Evolutionary conservation across 2,113 vertebrate genomes (phyloP).

Genomic region (Amblyopsis rosae): DNA sequence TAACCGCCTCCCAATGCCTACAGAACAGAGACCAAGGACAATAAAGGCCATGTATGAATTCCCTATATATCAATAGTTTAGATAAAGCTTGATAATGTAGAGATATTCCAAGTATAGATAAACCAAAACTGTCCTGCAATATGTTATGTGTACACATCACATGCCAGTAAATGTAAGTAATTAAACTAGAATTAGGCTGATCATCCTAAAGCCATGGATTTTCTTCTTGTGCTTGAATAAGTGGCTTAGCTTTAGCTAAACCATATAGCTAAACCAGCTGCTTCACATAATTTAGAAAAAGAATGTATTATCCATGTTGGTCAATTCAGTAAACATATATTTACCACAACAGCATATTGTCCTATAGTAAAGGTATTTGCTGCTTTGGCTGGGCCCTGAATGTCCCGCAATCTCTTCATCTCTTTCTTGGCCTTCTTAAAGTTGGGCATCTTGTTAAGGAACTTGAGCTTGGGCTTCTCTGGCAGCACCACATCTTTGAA

Average conservation of each 20-base stretch:
- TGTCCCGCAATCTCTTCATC: slow-evolving; percentile 83
- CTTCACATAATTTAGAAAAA: not conserved
- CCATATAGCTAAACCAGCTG: too few relatives aligned
- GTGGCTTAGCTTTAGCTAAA: too few relatives aligned
- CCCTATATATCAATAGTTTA: too few relatives aligned
- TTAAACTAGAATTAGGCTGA: too few relatives aligned
- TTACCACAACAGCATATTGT: slow-evolving; percentile 88
- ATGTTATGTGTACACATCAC: too few relatives aligned
- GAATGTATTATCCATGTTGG: not conserved
- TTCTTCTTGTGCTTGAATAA: too few relatives aligned
- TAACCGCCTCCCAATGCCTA: slow-evolving; percentile 93
- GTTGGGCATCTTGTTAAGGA: slow-evolving; percentile 86
- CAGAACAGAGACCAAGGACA: not conserved
- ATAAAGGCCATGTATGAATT: not conserved
- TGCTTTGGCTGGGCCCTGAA: slow-evolving; percentile 81
- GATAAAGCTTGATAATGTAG: too few relatives aligned
- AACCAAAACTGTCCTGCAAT: too few relatives aligned
- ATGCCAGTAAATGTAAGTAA: too few relatives aligned
- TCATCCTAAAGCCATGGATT: too few relatives aligned
- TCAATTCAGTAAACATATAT: slow-evolving; percentile 29
- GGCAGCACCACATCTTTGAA: slow-evolving; percentile 82
- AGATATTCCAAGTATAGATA: too few relatives aligned
- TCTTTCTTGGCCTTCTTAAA: slow-evolving; percentile 82
- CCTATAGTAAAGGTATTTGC: slow-evolving; percentile 81
- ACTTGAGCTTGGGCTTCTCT: slow-evolving; percentile 85